Base-by-base conservation (phyloP, 2,113 vertebrate species). In the Phasianus colchicus region DNA sequence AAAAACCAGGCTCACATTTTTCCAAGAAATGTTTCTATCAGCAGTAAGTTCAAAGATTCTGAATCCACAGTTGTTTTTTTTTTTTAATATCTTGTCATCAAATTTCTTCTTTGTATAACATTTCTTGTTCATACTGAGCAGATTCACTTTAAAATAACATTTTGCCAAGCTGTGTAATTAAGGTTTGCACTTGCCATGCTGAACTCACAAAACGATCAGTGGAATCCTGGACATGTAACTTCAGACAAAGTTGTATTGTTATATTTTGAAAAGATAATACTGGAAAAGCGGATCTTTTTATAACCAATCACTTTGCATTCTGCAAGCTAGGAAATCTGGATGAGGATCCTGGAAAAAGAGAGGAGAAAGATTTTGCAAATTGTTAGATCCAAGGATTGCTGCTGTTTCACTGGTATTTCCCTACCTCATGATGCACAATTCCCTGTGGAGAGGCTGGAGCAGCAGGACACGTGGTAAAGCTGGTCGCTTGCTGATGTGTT, bases 261-360 rank as follows among this genome's bases (percentile, higher is more conserved):
- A 30, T 30, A 16, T 43, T 83, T 64, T 61, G 30, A 85, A 76
- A 83, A 78, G n/a, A 48, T 67, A 91, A 92, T 61, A 52, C 36
- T 71, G 61, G 50, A 73, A 83, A 42, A 89, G 43, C 20, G 40
- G 45, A 48, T 63, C 69, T 76, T 83, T 92, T 75, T 90, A 94
- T 18, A 92, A 88, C 86, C 90, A 94, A 40, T 78, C 12, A 0
- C 12, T 86, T 88, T 77, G 64, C 72, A 14, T 42, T 70, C 87
- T 81, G 57, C 93, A 82, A 78, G 47, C 61, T 91, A 91, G 2
- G 1, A 45, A 90, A 74, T 86, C 72, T 73, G 76, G 77, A 24
- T 82, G 83, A 94, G 14, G 34, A 50, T 83, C 74, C 90, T 96
- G 63, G 64, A 89, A 93, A 89, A 89, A 82, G 40, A 95, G 80